Evolutionary conservation across 2,888 invertebrate genomes (phyloP).

Genomic region (Acholoe squamosa): DNA sequence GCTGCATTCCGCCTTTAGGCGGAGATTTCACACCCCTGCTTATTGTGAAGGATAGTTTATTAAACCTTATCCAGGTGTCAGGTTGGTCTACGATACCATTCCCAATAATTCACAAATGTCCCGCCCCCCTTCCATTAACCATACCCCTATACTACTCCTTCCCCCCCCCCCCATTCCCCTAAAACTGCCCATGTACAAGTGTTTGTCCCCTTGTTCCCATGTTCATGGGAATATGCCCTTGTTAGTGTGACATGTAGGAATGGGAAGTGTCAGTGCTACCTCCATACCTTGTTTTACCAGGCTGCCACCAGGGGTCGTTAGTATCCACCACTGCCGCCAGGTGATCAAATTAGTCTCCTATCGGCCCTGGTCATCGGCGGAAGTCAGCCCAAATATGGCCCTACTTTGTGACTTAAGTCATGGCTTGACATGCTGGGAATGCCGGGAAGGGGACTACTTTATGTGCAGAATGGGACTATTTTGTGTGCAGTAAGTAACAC

Average conservation of each 20-base stretch:
- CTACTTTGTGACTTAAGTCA: not conserved
- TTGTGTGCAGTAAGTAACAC: slow-evolving; percentile 32
- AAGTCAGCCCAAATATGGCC: not conserved
- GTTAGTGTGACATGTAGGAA: not conserved
- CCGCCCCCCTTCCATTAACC: too few species aligned
- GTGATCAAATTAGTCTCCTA: slow-evolving; percentile 15
- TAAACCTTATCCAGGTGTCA: not conserved
- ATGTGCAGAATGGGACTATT: not conserved
- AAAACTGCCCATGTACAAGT: too few species aligned
- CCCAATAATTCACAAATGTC: too few species aligned
- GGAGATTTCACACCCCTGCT: too few species aligned
- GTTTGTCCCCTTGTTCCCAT: too few species aligned
- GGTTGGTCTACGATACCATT: not conserved
- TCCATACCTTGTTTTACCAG: too few species aligned
- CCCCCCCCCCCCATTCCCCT: not conserved
- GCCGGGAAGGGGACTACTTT: not conserved
- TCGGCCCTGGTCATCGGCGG: not conserved
- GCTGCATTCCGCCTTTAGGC: too few species aligned
- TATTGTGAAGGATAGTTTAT: not conserved
- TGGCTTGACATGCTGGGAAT: not conserved
- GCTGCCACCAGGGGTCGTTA: not conserved
- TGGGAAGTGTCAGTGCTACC: slow-evolving; percentile 9
- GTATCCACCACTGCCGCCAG: not conserved
- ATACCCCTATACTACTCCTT: too few species aligned
- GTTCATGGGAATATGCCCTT: slow-evolving; percentile 15